Evolutionary conservation across 2,113 vertebrate genomes (phyloP), one percentile per base, ranked within the genome.

Genomic region (Ctenomys sociabilis): DNA sequence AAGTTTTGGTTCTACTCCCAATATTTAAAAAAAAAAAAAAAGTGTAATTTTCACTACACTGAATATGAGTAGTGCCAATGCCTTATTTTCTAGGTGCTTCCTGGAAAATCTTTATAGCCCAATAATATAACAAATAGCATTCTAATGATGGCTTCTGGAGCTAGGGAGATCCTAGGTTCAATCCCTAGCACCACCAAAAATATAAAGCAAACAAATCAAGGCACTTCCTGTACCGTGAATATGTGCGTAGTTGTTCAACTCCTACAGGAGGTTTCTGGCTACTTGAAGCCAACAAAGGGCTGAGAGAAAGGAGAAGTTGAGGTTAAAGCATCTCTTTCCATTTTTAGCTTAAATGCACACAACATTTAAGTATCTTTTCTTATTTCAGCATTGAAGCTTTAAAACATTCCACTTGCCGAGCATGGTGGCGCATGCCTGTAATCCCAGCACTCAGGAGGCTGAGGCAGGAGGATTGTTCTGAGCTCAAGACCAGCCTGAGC

Each of bases 271-370:
- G 37, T 86, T 90, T 87, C 85, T 85, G 35, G 49, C 40, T 92
- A 84, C 59, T 32, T 90, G 52, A 91, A 90, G n/a, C 35, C 59
- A 59, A 89, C 64, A 83, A 77, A 94, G 73, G 86, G 28, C 70
- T 85, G 14, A 90, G 68, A 81, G 8, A 77, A 92, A 90, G 52
- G 37, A 95, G 85, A 94, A 95, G 85, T 19, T 92, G 75, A 88
- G 19, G 45, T 94, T 72, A 91, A 89, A 82, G 54, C 43, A 73
- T 61, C 63, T 89, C 75, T 64, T 95, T 63, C 40, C 66, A 61
- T 88, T 88, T 61, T 90, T 61, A 90, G 92, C 86, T 94, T 83
- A 88, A 35, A 80, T 3, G 28, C 12, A 94, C 5, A 7, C 32
- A 88, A 45, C 19, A 17, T 26, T 54, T 45, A 49, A 94, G 19